Evolutionary conservation across 2,113 vertebrate species (phyloP), one percentile per base, ranked within the genome.

Genomic region (Prolemur simus): DNA sequence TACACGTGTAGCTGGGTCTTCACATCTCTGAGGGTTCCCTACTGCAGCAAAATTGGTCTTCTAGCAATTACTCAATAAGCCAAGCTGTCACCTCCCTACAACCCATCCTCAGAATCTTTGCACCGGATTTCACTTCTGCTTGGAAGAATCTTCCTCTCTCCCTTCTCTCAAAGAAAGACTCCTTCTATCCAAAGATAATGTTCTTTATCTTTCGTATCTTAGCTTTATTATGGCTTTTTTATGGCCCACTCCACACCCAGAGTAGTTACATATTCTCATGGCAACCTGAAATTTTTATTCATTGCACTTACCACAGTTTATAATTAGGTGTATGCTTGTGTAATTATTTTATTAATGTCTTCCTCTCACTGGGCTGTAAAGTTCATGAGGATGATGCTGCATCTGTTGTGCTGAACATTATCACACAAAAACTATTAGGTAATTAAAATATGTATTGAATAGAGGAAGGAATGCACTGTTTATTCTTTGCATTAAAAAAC

Each of bases 341-440:
- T 69, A 83, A 91, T 96, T 78, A 87, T 73, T 95, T 91, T 73
- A 84, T 49, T 92, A 94, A 66, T 68, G 4, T 37, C 32, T 94
- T 2, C 14, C 11, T 9, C 56, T 94, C 69, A 34, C 5, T 71
- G 23, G 45, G 3, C 56, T 85, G 1, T 93, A 91, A 71, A 54
- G 23, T 56, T 96, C 6, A 42, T 91, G 23, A 73, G 21, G 21
- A 77, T 32, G 23, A 3, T 20, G 68, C 8, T 60, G 10, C 63
- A 6, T 64, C 11, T 83, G 14, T 60, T 14, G 58, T 39, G 9
- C 5, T 86, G 21, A 39, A 25, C 3, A n/a, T 77, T 85, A 81
- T 52, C 23, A 34, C 52, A 58, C 14, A 80, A 94, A 78, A 3
- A 73, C 8, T 49, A 45, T 52, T 60, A 25, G 2, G 56, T 86